phyloP scores from a whole-genome alignment of 1,140 invertebrate genomes.

The Oncopeltus fasciatus region DNA sequence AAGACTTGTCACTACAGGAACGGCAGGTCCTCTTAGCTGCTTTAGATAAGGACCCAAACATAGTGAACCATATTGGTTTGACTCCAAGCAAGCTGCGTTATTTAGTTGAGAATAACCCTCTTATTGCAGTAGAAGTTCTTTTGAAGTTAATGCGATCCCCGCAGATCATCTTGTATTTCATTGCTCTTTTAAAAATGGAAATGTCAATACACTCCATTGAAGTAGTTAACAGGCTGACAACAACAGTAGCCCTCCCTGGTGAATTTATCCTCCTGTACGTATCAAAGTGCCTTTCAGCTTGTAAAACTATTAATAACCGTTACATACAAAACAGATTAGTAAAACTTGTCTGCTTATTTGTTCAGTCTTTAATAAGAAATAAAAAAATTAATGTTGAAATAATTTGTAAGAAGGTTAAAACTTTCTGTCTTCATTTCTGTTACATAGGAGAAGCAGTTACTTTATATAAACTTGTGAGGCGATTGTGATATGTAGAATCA shows the following conservation, averaged over 20 bases:
- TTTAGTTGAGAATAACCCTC: constrained; percentile 90
- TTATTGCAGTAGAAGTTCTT: constrained; percentile 88
- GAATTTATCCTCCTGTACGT: constrained; percentile 97
- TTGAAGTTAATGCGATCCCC: constrained; percentile 83
- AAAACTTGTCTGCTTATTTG: constrained; percentile 87
- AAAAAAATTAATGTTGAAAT: constrained; percentile 97
- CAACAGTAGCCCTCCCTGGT: constrained; percentile 78
- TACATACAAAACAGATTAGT: constrained; percentile 95
- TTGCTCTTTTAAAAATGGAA: constrained; percentile 93
- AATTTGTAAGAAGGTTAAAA: constrained; percentile 81
- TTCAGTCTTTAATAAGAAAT: constrained; percentile 90
- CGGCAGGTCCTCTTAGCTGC: constrained; percentile 74
- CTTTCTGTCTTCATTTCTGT: constrained; percentile 96
- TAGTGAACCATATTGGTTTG: constrained; percentile 80
- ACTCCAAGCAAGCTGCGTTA: constrained; percentile 82
- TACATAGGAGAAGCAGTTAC: constrained; percentile 89
- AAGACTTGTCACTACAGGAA: constrained; percentile 63
- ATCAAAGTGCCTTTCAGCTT: constrained; percentile 93
- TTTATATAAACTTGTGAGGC: constrained; percentile 81
- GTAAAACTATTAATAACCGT: constrained; percentile 89
- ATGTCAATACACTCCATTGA: constrained; percentile 98
- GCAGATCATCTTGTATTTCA: constrained; percentile 92
- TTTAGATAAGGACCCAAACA: constrained; percentile 66
- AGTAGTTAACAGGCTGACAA: constrained; percentile 86
- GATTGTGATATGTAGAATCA: constrained; percentile 56